phyloP scores from a whole-genome alignment of 2,888 invertebrate species.

The Cephus runcator region DNA sequence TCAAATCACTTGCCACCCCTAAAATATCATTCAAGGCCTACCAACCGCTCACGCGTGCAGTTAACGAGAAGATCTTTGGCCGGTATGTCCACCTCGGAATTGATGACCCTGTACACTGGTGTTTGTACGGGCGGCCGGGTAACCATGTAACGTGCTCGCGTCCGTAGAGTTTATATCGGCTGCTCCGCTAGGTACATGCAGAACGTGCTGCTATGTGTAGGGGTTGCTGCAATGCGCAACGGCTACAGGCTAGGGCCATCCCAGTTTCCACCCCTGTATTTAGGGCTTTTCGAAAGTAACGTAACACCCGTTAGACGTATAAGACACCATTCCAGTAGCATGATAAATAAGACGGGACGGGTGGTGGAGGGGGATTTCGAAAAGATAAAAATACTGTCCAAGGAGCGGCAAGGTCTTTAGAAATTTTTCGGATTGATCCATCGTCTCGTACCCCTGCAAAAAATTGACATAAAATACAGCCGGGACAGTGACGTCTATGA shows the following conservation, averaged over 20 bases:
- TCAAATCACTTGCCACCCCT: not conserved
- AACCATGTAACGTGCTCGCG: conserved; percentile 23
- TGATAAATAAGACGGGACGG: not conserved
- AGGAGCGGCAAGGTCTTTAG: not conserved
- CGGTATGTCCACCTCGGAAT: not conserved
- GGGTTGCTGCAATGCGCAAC: conserved; percentile 52
- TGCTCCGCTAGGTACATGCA: conserved; percentile 30
- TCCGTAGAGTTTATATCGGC: conserved; percentile 27
- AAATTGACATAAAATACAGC: not conserved
- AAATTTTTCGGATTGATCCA: not conserved
- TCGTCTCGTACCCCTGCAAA: not conserved
- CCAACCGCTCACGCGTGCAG: not conserved
- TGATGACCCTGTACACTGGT: not conserved
- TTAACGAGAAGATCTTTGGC: not conserved
- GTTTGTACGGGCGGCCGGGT: not conserved
- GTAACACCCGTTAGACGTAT: no score
- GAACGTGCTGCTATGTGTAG: conserved; percentile 35
- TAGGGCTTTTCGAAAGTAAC: not conserved
- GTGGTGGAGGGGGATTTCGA: not conserved
- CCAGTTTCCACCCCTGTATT: not conserved
- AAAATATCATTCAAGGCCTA: not conserved
- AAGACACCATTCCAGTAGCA: no score
- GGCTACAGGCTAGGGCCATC: conserved; percentile 24
- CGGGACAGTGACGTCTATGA: not conserved
- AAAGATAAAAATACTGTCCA: not conserved